Percentiles rank a stretch among this genome's conserved stretches.
phyloP scores from a whole-genome alignment of 2,888 invertebrate species.

The Nephrotoma guestfalica region DNA sequence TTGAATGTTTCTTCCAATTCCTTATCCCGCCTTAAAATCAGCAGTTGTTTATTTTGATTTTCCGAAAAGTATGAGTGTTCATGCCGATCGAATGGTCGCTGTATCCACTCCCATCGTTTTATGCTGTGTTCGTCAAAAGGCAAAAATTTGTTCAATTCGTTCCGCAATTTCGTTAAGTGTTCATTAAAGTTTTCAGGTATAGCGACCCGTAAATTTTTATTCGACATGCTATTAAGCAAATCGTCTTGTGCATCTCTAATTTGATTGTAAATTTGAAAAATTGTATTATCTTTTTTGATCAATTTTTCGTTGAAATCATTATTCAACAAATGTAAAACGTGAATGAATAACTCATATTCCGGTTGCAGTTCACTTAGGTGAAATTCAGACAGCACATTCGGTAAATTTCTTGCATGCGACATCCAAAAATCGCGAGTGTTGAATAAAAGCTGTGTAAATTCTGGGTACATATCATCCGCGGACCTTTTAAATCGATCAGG shows the following conservation, averaged over 20 bases:
- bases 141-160: neutral
- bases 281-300: neutral
- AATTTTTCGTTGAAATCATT: neutral
- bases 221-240: neutral
- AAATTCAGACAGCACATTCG: neutral
- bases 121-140: neutral
- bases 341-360: neutral
- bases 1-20: neutral
- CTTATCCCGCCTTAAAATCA: neutral
- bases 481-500: neutral
- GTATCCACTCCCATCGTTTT: neutral
- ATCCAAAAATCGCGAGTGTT: neutral
- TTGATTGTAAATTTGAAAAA: neutral
- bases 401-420: neutral
- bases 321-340: neutral
- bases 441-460: neutral
- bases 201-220: neutral
- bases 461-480: neutral
- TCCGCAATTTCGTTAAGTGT: neutral
- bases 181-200: neutral
- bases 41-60: neutral
- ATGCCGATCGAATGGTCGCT: neutral
- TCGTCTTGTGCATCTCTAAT: neutral
- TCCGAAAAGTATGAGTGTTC: neutral
- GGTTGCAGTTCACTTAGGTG: neutral